A percentile compares a stretch with the other conserved stretches of the same genome.
phyloP scores from a whole-genome alignment of 2,797 vertebrate genomes.

The Oryzias dopingdopingensis region DNA sequence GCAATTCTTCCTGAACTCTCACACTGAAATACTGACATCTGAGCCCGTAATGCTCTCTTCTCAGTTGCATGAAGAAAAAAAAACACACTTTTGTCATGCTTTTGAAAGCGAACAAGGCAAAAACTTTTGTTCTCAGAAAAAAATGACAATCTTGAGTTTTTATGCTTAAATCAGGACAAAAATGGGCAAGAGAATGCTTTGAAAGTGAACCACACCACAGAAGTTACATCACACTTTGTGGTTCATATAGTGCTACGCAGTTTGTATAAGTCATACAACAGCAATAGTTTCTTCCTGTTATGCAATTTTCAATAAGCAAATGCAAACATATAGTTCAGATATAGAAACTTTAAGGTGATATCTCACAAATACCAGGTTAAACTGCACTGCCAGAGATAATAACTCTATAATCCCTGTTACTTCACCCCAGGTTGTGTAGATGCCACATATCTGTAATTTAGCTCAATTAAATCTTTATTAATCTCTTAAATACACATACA shows the following conservation, averaged over 20 bases:
- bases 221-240: slow-evolving; percentile 8
- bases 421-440: too few relatives aligned
- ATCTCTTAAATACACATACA: too few relatives aligned
- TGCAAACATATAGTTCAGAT: neutral
- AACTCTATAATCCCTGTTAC: too few relatives aligned
- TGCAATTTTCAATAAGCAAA: neutral
- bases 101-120: too few relatives aligned
- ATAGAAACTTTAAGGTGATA: too few relatives aligned
- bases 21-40: neutral
- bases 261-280: neutral
- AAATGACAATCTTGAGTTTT: neutral
- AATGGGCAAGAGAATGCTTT: neutral
- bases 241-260: neutral
- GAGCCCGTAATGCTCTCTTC: too few relatives aligned
- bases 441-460: too few relatives aligned
- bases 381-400: too few relatives aligned
- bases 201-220: slow-evolving; percentile 1
- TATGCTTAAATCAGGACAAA: neutral
- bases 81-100: too few relatives aligned
- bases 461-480: too few relatives aligned
- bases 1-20: neutral
- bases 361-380: too few relatives aligned
- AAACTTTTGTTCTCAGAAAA: neutral
- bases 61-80: too few relatives aligned
- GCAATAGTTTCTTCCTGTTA: neutral